Base-by-base conservation (phyloP, 2,113 vertebrate species). In the Pseudonaja textilis region DNA sequence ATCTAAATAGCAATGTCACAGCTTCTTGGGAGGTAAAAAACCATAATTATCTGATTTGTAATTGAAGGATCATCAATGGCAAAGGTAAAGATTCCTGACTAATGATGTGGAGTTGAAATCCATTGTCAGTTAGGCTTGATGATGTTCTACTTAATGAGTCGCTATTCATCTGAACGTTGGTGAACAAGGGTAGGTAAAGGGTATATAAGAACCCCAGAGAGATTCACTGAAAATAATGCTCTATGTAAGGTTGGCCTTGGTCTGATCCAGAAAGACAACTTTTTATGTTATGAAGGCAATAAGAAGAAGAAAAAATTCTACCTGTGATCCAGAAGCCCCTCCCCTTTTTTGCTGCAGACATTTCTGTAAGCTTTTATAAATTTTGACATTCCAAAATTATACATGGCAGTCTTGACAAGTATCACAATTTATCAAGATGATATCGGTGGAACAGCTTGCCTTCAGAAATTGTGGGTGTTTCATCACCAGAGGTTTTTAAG, bases 291-390 rank as follows among this genome's bases (percentile, higher is more conserved):
- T 42, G 14, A 39, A 81, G 34, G 74, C 34, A 42, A 39, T 42
- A 42, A 64, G 34, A 14, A 90, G 96, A 94, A 61, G 96, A 96
- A 94, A 93, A 93, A 95, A 59, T 92, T 95, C 92, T 95, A 89
- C 91, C 93, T 93, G 90, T 59, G 93, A 95, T 93, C 91, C 74
- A 94, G 81, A 94, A 96, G 18, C 34, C 2, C 18, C 6, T 20
- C 95, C 91, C 34, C 91, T 20, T 93, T 89, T 95, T 90, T 91
- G 91, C 87, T 94, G 94, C 3, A 42, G 74, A 42, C 34, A 22
- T 81, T 81, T 81, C 18, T 81, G 16, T 39, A 22, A 81, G 34
- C 34, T 39, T 81, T 81, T 42, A 81, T 81, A 22, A 42, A 81
- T 42, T 9, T 45, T 91, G 26, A 56, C 23, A 85, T 85, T 91